phyloP scores from a whole-genome alignment of 2,888 invertebrate species.

The Petrolisthes cinctipes region DNA sequence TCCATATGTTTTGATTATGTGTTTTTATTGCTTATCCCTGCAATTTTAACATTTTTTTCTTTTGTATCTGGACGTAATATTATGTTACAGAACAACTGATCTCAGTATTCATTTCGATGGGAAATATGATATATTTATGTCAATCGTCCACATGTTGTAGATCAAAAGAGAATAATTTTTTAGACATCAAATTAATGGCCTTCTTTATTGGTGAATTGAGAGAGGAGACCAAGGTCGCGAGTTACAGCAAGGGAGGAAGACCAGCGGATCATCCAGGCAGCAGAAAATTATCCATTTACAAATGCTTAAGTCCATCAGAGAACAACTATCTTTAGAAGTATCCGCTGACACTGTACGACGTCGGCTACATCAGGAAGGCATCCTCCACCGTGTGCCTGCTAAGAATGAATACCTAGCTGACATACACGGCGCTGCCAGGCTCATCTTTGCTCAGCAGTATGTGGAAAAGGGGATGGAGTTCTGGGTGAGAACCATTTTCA shows the following conservation, averaged over 20 bases:
- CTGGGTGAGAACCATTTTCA: background rate
- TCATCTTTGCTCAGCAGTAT: constrained; percentile 3
- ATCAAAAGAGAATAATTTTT: background rate
- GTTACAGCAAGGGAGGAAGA: constrained; percentile 5
- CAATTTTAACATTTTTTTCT: background rate
- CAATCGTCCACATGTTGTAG: background rate
- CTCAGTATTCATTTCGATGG: background rate
- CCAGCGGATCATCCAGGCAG: constrained; percentile 9
- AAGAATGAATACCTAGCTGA: background rate
- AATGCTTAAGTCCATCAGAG: background rate
- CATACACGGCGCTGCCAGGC: background rate
- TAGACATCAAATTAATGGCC: background rate
- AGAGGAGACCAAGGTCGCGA: constrained; percentile 11
- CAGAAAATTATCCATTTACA: background rate
- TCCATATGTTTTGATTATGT: background rate
- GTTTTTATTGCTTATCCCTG: background rate
- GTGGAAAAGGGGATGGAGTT: constrained; percentile 7
- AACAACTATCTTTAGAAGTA: background rate
- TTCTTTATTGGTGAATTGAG: background rate
- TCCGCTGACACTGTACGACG: background rate
- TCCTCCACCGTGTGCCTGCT: background rate
- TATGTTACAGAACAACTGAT: background rate
- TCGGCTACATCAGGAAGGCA: background rate
- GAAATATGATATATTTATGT: constrained; percentile 1
- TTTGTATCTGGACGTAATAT: background rate